A percentile compares a stretch with the other conserved stretches of the same genome.
Evolutionary conservation across 2,797 vertebrate genomes (phyloP).

Genomic region (Sebastes wilsoni): DNA sequence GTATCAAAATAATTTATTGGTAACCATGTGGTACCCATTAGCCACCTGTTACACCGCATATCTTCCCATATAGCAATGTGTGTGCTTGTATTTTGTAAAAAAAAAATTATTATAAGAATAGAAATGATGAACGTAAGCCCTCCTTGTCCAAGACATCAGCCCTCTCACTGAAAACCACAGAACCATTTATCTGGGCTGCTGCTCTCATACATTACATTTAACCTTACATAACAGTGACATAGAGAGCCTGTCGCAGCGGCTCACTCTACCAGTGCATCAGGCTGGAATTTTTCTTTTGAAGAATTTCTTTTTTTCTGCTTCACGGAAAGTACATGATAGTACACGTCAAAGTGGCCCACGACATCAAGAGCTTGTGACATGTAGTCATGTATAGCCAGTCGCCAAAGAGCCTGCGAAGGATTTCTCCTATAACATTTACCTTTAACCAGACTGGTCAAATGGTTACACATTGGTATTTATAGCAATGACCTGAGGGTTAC

Average conservation of each 20-base stretch:
- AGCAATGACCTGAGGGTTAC: slow-evolving; percentile 24
- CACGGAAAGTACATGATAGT: background rate
- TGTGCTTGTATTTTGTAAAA: background rate
- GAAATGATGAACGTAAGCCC: background rate
- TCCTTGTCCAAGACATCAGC: background rate
- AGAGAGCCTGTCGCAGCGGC: slow-evolving; percentile 34
- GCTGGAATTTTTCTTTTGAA: slow-evolving; percentile 39
- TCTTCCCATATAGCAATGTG: background rate
- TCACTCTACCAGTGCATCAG: slow-evolving; percentile 37
- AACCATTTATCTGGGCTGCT: slow-evolving; percentile 29
- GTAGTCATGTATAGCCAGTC: background rate
- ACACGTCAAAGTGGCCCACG: background rate
- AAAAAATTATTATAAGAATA: background rate
- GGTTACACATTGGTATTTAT: slow-evolving; percentile 40
- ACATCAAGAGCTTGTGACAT: background rate
- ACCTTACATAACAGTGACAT: slow-evolving; percentile 53
- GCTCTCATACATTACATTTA: slow-evolving; percentile 50
- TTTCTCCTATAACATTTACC: slow-evolving; percentile 34
- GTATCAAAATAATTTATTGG: background rate
- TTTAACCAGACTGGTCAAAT: slow-evolving; percentile 30
- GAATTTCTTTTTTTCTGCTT: slow-evolving; percentile 15
- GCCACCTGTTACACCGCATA: background rate
- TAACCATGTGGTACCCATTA: background rate
- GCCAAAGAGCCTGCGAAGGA: slow-evolving; percentile 4
- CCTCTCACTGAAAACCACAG: background rate